Base-by-base conservation (phyloP, 2,113 vertebrate genomes). In the Parus major region DNA sequence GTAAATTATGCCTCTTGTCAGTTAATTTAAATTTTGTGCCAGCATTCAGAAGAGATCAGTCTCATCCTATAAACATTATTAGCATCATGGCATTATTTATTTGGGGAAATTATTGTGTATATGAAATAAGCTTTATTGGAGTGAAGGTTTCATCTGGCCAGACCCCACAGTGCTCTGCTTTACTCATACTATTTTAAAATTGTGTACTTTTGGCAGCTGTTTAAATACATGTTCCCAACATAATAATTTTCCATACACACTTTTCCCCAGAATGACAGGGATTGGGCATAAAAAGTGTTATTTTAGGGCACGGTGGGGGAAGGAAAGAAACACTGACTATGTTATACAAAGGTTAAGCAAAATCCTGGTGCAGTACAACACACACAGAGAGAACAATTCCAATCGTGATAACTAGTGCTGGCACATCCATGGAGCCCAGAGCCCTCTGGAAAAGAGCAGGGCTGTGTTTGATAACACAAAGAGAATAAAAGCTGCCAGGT, bases 1-100 rank as follows among this genome's bases (percentile, higher is more conserved):
- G 42, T 82, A 78, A 91, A 91, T 96, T 91, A 66, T 71, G 33
- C 72, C 72, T 84, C 17, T 5, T 83, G 92, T 94, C 84, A 94
- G 69, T 89, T 91, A 86, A 90, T 77, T 79, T 86, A 29, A 70
- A 50, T 94, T 55, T 94, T 78, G 35, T 92, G 68, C 61, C 25
- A 17, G 47, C 27, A 11, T 88, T 84, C 42, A 84, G 72, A 75
- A 86, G 60, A 88, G 86, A 91, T 86, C 53, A 3, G 9, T 61
- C 33, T 65, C 56, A 46, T 50, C 41, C 50, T 41, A 36, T 82
- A 86, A 92, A 78, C 12, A 73, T 86, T 44, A 86, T 82, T 35
- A 86, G 56, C 28, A 52, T 89, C 63, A 59, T 28, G 71, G 42
- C 11, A 52, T 86, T 88, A 47, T 86, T 88, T 86, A 39, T 86